A percentile compares a stretch with the other conserved stretches of the same genome.
phyloP scores from a whole-genome alignment of 2,888 invertebrate genomes.

The Trissonchulus sp. region DNA sequence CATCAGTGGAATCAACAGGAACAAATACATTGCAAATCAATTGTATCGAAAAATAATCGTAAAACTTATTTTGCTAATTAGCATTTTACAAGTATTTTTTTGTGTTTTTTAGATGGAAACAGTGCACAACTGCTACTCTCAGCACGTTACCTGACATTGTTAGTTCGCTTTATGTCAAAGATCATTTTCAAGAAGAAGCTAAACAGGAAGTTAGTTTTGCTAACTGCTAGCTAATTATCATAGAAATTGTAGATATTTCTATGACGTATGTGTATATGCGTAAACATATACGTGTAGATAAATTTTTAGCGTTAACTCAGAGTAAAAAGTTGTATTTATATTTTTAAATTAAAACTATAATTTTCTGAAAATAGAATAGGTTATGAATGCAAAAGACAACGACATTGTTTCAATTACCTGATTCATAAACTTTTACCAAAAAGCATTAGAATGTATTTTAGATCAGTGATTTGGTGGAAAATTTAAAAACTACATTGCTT shows the following conservation, averaged over 20 bases:
- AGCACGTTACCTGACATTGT: constrained; percentile 2
- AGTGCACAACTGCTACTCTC: not conserved
- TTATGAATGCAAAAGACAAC: no score
- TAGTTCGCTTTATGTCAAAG: constrained; percentile 6
- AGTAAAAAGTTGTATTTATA: constrained; percentile 2
- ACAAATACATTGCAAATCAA: no score
- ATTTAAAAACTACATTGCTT: constrained; percentile 41
- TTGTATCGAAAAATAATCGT: no score
- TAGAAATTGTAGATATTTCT: no score
- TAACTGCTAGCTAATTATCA: no score
- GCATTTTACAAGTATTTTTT: not conserved
- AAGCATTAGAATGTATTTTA: constrained; percentile 20
- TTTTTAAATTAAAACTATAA: no score
- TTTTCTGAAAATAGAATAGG: no score
- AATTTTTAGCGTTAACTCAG: not conserved
- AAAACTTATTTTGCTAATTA: no score
- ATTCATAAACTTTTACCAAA: no score
- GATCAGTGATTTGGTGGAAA: constrained; percentile 41
- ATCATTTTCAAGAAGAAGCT: not conserved
- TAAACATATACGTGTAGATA: not conserved
- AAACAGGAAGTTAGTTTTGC: constrained; percentile 8
- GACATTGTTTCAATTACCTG: no score
- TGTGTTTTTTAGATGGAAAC: constrained; percentile 13
- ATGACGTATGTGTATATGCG: no score
- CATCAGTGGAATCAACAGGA: no score